phyloP scores from a whole-genome alignment of 2,113 vertebrate genomes.

The Pycnonotus jocosus region DNA sequence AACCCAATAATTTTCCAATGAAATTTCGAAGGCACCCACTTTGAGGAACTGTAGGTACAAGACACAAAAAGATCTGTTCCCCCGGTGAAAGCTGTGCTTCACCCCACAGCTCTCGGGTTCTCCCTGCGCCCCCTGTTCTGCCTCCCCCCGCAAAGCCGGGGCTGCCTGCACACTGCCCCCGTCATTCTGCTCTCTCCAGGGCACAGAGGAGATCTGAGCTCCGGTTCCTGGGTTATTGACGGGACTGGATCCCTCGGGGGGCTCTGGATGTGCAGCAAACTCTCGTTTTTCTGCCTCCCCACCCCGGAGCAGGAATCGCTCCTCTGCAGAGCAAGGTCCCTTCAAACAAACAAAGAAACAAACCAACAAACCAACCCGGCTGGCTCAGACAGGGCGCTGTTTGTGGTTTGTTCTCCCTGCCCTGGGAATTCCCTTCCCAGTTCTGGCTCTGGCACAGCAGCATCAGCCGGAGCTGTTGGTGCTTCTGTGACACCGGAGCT shows the following conservation, averaged over 20 bases:
- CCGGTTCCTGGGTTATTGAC: slow-evolving; percentile 6
- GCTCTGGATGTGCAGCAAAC: not conserved
- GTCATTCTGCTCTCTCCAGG: not conserved
- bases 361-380: no score
- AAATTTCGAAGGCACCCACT: no score
- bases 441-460: not conserved
- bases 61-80: no score
- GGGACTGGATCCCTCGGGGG: no score
- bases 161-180: not conserved
- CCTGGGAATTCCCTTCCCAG: not conserved
- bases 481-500: accelerated
- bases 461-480: not conserved
- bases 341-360: no score
- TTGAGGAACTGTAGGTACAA: no score
- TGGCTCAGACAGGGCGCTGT: not conserved
- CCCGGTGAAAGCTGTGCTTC: no score
- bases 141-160: not conserved
- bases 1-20: no score
- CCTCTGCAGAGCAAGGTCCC: not conserved
- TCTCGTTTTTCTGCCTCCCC: not conserved
- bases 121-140: not conserved
- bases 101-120: not conserved
- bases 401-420: not conserved
- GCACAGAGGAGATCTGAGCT: slow-evolving; percentile 5
- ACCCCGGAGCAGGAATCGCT: not conserved